Percentiles rank a stretch among this genome's conserved stretches.
Conservation (phyloP, 2,797 vertebrate species). For the Peromyscus melanophrys region DNA sequence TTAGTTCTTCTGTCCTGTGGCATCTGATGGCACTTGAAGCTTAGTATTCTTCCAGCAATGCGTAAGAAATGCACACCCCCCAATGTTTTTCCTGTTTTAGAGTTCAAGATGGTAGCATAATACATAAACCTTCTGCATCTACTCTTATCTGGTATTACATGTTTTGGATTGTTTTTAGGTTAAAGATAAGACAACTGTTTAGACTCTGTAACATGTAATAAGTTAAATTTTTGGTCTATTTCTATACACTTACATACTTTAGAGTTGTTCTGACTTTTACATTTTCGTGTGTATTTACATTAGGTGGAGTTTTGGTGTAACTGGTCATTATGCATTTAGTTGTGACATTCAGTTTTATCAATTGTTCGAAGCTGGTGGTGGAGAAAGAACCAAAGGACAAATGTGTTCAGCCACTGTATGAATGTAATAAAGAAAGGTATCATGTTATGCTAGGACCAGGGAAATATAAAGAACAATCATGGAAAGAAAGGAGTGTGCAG, state of each 20-base stretch:
- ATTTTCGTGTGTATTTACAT: neutral
- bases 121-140: neutral
- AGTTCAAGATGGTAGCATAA: neutral
- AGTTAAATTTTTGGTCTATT: neutral
- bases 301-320: neutral
- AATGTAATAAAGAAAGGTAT: neutral
- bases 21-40: neutral
- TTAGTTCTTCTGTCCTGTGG: neutral
- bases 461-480: neutral
- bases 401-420: neutral
- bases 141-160: neutral
- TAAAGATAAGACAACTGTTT: neutral
- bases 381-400: neutral
- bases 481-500: neutral
- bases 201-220: neutral
- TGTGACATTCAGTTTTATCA: neutral
- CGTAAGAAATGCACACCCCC: neutral
- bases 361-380: neutral
- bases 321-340: neutral
- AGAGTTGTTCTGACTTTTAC: neutral
- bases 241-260: neutral
- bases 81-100: neutral
- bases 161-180: neutral
- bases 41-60: neutral
- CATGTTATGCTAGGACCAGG: neutral